Base-by-base conservation (phyloP, 2,797 vertebrate genomes). In the Odontamblyopus rebecca region DNA sequence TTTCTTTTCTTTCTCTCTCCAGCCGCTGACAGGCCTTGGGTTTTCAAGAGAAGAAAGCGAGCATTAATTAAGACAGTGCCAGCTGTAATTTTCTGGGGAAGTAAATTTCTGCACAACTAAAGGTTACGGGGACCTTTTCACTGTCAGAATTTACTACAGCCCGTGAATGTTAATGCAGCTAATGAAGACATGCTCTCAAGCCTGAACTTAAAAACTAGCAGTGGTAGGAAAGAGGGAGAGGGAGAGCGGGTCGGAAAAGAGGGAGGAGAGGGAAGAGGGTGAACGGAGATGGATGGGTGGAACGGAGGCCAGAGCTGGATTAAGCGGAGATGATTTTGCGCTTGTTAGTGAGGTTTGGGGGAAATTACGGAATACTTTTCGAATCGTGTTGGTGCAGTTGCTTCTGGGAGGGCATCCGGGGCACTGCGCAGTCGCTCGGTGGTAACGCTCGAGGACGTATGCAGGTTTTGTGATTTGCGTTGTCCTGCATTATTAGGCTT, bases 51-150 rank as follows among this genome's bases (percentile, higher is more conserved):
- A 97, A 97, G 96, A 99, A 97, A 98, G 96, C 95, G 92, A 95
- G 96, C 98, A 99, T 99, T 99, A 99, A 99, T 99, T 99, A 99
- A 99, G 98, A 99, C 97, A 95, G 96, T 98, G 97, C 97, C 98
- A 98, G 97, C 97, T 99, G 98, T 98, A 99, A 99, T 99, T 99
- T 99, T 98, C 97, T 97, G 96, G 96, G 97, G 98, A 99, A 99
- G 98, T 99, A 99, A 98, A 99, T 99, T 99, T 98, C 97, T 97
- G 96, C 97, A 97, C 97, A 98, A 98, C 97, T 98, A 99, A 99
- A 99, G 98, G 97, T 99, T 99, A 98, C 97, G 95, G 98, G 97
- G 97, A 99, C 98, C 97, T 99, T 99, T 99, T 98, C 98, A 98
- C 97, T 99, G 98, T 99, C 98, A 99, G 97, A 98, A 99, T 99